Base-by-base conservation (phyloP, 2,888 invertebrate species). In the Candidula unifasciata region DNA sequence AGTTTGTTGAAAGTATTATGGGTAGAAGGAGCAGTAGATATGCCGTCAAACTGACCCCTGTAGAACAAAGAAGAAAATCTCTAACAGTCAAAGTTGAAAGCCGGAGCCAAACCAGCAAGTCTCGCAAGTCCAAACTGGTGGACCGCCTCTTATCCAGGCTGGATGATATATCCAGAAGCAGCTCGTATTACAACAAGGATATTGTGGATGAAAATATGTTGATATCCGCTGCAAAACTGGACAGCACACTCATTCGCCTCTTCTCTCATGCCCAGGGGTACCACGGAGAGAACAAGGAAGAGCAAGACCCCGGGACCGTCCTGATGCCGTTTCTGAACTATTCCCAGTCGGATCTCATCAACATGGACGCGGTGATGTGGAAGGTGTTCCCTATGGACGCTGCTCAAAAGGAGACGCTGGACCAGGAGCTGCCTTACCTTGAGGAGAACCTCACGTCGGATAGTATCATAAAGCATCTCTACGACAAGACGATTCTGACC, bases 311-410 rank as follows among this genome's bases (percentile, higher is more conserved):
- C 10, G 68, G 30, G 8, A n/a, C 35, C 2, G 18, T 1, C 2
- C 77, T 83, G 68, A 66, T 83, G 68, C 82, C 82, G 2, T 83
- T 64, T 33, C 33, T 77, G 30, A 68, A 83, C 54, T 83, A 83
- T 54, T 52, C 69, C 8, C 64, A 83, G 54, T 83, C 82, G 8
- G 82, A 83, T 52, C 82, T 83, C n/a, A 83, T 83, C 52, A 83
- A 77, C 35, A 64, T 83, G 76, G 82, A 83, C 8, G 44, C 82
- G 3, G 82, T 83, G 21, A 35, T 69, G 78, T 83, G 83, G 83
- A n/a, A 71, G 24, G 73, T 83, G 6, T 60, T 57, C 30, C 79
- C 78, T 2, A 83, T 78, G 83, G 78, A 73, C 18, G 35, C 78
- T 57, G 69, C 71, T 13, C 78, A 79, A 13, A 79, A 37, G 54